Conservation (phyloP, 2,797 vertebrate genomes). For the Melanotaenia boesemani region DNA sequence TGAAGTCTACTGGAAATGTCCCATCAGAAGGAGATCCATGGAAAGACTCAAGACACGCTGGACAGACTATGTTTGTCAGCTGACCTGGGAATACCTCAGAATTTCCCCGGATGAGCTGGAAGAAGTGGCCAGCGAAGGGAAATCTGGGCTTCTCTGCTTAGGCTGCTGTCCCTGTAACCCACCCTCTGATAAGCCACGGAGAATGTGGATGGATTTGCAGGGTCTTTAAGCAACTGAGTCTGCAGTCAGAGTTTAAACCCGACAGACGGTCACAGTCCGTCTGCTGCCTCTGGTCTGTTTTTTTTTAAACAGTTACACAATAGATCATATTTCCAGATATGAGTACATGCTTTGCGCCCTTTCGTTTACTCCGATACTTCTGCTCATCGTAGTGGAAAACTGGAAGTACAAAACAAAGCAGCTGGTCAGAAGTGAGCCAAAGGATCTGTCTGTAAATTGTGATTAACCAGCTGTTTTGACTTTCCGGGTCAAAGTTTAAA, state of each 20-base stretch:
- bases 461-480: background rate
- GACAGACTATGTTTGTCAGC: no score
- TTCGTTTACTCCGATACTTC: background rate
- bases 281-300: no score
- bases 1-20: no score
- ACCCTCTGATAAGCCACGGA: no score
- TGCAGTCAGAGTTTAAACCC: background rate
- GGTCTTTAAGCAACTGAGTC: background rate
- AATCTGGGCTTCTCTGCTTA: no score
- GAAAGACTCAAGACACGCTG: no score
- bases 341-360: no score
- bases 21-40: no score
- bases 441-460: background rate
- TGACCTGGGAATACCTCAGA: no score
- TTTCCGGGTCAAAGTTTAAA: background rate
- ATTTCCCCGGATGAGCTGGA: no score
- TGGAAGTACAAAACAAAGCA: background rate
- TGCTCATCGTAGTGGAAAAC: conserved; percentile 6
- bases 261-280: background rate
- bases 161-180: no score
- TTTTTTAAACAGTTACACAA: background rate
- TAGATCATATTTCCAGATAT: background rate
- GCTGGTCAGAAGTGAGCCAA: background rate
- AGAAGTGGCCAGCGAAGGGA: no score
- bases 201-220: background rate